These are phyloP conservation scores for Nipponacmea schrenckii DNA, from an alignment of 2,888 invertebrate species.

Conservation along the genomic window DNA sequence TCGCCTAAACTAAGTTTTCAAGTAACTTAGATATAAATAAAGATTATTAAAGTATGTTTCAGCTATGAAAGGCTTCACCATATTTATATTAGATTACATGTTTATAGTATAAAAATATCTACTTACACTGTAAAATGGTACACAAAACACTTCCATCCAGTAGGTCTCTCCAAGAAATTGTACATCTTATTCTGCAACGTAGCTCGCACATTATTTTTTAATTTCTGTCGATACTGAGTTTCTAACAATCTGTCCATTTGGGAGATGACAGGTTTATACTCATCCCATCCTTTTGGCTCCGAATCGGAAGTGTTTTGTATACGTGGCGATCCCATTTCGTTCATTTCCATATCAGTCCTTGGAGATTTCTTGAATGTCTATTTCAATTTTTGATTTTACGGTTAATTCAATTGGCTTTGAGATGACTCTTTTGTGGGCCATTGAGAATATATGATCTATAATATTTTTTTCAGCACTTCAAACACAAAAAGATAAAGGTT, in stretches of 20 bases:
- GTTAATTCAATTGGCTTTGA: background rate
- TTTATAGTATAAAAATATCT: too few relatives aligned
- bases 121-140: constrained; percentile 87
- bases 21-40: too few relatives aligned
- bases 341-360: constrained; percentile 18
- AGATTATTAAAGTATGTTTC: too few relatives aligned
- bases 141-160: constrained; percentile 84
- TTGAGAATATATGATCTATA: background rate
- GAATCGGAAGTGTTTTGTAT: constrained; percentile 16
- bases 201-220: constrained; percentile 35
- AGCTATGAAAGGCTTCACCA: too few relatives aligned
- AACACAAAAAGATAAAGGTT: background rate
- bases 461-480: background rate
- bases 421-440: background rate
- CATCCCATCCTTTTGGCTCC: constrained; percentile 29
- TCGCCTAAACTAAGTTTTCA: too few relatives aligned
- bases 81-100: too few relatives aligned
- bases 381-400: background rate
- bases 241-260: constrained; percentile 37
- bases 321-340: constrained; percentile 14
- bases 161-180: constrained; percentile 84
- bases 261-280: constrained; percentile 33
- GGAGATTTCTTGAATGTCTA: background rate
- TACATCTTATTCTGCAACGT: constrained; percentile 79
- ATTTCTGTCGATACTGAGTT: constrained; percentile 31